Conservation (phyloP, 2,888 invertebrate species). For the Asteroscopus sphinx region DNA sequence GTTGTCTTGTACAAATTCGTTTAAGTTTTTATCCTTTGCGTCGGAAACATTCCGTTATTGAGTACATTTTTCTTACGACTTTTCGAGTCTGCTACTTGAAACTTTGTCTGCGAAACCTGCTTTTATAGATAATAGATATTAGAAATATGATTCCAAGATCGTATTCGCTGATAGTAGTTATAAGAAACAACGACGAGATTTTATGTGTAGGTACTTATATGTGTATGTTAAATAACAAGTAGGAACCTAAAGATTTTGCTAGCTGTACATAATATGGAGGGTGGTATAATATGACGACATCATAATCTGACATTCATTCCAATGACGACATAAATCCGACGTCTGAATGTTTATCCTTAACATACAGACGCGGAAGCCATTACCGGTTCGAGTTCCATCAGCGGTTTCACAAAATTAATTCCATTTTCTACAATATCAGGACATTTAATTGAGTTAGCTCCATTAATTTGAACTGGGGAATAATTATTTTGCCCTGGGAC, state of each 20-base stretch:
- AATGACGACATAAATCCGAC: constrained; percentile 48
- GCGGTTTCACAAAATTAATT: constrained; percentile 38
- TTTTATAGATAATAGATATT: constrained; percentile 2
- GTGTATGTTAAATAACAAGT: too few species aligned
- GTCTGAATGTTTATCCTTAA: constrained; percentile 33
- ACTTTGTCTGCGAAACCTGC: constrained; percentile 10
- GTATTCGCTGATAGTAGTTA: too few species aligned
- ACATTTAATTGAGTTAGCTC: constrained; percentile 36
- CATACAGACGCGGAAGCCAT: constrained; percentile 31
- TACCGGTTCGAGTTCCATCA: constrained; percentile 31
- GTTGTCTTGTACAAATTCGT: constrained; percentile 48
- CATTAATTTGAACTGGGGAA: constrained; percentile 33
- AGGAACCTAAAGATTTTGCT: background rate
- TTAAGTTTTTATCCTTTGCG: constrained; percentile 43
- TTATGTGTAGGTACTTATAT: too few species aligned
- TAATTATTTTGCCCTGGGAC: constrained; percentile 53
- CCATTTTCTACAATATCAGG: constrained; percentile 32
- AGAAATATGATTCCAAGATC: background rate
- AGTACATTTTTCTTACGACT: constrained; percentile 35
- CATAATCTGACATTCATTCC: constrained; percentile 46
- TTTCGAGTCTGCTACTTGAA: constrained; percentile 22
- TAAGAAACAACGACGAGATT: too few species aligned
- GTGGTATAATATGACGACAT: constrained; percentile 8
- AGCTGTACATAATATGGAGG: constrained; percentile 9
- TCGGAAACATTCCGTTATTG: constrained; percentile 32